Evolutionary conservation across 2,797 vertebrate species (phyloP).

Genomic region (Melanotaenia maccullochi): DNA sequence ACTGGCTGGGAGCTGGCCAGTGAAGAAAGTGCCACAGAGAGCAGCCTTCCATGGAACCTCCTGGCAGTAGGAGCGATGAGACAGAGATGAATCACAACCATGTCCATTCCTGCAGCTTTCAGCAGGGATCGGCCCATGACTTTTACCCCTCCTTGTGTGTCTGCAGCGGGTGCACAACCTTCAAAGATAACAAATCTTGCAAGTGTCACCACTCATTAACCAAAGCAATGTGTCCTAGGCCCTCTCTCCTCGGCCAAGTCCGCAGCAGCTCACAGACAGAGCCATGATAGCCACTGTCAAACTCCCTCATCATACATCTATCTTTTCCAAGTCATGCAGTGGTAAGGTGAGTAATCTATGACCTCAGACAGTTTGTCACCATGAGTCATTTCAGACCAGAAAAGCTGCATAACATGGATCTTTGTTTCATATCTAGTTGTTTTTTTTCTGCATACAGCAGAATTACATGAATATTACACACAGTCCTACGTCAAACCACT

Average conservation of each 20-base stretch:
- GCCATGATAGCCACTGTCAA: conserved; percentile 51
- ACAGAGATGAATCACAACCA: conserved; percentile 76
- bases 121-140: conserved; percentile 58
- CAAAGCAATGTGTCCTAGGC: conserved; percentile 77
- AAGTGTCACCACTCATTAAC: conserved; percentile 81
- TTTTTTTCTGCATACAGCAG: conserved; percentile 11
- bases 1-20: conserved; percentile 54
- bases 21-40: conserved; percentile 59
- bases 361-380: conserved; percentile 40
- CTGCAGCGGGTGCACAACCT: conserved; percentile 69
- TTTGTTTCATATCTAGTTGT: conserved; percentile 16
- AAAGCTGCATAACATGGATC: conserved; percentile 33
- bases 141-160: conserved; percentile 67
- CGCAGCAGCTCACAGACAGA: conserved; percentile 47
- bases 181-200: conserved; percentile 78
- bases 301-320: conserved; percentile 41
- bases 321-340: conserved; percentile 41
- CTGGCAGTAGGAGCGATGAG: conserved; percentile 62
- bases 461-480: conserved; percentile 41
- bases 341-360: conserved; percentile 40
- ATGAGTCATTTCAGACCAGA: conserved; percentile 14
- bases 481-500: conserved; percentile 44
- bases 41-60: conserved; percentile 53
- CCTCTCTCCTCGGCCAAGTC: conserved; percentile 52
- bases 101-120: conserved; percentile 65